Evolutionary conservation across 2,888 invertebrate species (phyloP), one percentile per base, ranked within the genome.

Genomic region (Acanthopleura granulata): DNA sequence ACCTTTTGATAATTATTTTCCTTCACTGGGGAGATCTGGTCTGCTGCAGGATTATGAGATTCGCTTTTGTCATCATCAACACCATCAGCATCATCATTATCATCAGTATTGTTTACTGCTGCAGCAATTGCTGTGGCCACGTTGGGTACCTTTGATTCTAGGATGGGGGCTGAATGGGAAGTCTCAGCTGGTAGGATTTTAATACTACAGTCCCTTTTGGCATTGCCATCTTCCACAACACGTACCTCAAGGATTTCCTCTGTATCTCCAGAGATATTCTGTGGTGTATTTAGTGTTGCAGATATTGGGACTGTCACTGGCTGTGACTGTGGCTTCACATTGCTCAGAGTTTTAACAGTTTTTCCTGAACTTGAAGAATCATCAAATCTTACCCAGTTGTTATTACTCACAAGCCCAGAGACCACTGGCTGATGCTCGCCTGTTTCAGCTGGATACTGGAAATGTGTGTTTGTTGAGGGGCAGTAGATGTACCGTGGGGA

Each of bases 341-440:
- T 72, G 30, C 70, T 75, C 16, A 76, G 50, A 72, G 74, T 75
- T 66, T 50, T 69, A 49, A 74, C 74, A 27, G 76, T 57, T 25
- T 72, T 49, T 22, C 22, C 74, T 57, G 74, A 27, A 70, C 77
- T 40, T 14, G 40, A 14, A 29, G 30, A 22, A 49, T 71, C 49
- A 1, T 40, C 71, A n/a, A 71, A 71, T 71, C 30, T 71, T 16
- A 49, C 71, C 71, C 71, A 71, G 30, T 71, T 71, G 6, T 16
- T 27, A 22, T 16, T 40, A 66, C 49, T 49, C 30, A 74, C 70
- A 29, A 74, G 71, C 18, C 70, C 70, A n/a, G 74, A 74, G 18
- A 61, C 71, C 9, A 18, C 70, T 22, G 66, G 25, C 16, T 27
- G 25, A 27, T 22, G 18, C 25, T 66, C 66, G 16, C 4, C 16